A percentile compares a stretch with the other conserved stretches of the same genome.
phyloP scores from a whole-genome alignment of 2,888 invertebrate species.

The Dasysyrphus albostriatus region DNA sequence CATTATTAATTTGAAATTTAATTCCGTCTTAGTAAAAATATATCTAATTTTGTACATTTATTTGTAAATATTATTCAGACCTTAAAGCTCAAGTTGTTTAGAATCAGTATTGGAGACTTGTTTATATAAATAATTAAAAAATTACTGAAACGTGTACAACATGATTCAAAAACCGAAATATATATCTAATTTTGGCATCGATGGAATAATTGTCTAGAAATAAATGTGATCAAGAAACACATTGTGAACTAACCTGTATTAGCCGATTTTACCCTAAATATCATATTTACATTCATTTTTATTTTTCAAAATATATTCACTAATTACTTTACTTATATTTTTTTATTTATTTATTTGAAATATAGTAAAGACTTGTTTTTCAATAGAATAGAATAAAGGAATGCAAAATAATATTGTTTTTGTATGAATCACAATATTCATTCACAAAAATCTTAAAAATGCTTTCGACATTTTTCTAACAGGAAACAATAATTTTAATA shows the following conservation, averaged over 20 bases:
- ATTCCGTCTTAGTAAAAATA: too few relatives aligned
- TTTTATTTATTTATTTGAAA: neutral
- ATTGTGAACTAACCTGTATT: neutral
- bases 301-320: neutral
- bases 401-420: conserved; percentile 11
- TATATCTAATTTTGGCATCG: too few relatives aligned
- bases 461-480: neutral
- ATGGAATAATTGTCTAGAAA: too few relatives aligned
- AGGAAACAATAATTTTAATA: neutral
- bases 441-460: conserved; percentile 2
- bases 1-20: too few relatives aligned
- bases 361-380: neutral
- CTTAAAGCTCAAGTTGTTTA: too few relatives aligned
- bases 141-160: too few relatives aligned
- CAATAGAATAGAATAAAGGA: neutral
- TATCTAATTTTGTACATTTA: too few relatives aligned
- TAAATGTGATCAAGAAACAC: too few relatives aligned
- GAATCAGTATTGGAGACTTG: too few relatives aligned
- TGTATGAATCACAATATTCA: conserved; percentile 6
- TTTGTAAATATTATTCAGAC: too few relatives aligned
- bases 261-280: neutral
- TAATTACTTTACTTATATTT: neutral
- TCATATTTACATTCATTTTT: neutral
- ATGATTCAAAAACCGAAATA: too few relatives aligned
- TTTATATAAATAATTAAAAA: too few relatives aligned